Conservation (phyloP, 2,797 vertebrate species). For the Erethizon dorsatum region DNA sequence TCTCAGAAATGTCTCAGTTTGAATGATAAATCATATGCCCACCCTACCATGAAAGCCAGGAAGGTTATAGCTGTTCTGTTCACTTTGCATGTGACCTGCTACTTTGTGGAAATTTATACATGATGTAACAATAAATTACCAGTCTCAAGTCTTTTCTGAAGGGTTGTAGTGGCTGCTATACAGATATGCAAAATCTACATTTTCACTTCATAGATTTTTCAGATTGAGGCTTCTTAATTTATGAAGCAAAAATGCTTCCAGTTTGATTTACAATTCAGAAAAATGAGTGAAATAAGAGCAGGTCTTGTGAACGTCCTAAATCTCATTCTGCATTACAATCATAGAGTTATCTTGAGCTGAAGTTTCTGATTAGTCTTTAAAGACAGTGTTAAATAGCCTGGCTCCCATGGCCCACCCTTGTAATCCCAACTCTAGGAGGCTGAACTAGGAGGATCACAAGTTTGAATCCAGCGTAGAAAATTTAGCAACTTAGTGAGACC, state of each 20-base stretch:
- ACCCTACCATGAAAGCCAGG: background rate
- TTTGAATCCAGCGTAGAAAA: background rate
- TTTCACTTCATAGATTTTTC: constrained; percentile 17
- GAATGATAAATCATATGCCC: background rate
- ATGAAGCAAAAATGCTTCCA: constrained; percentile 37
- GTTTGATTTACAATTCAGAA: constrained; percentile 31
- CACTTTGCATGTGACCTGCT: background rate
- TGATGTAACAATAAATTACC: background rate
- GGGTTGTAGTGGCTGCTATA: background rate
- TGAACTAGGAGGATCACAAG: background rate
- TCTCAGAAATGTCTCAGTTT: constrained; percentile 54
- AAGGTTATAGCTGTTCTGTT: background rate
- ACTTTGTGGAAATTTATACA: constrained; percentile 22
- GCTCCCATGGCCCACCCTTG: background rate
- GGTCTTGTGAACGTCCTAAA: background rate
- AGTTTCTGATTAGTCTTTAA: constrained; percentile 46
- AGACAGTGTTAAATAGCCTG: background rate
- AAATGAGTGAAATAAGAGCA: constrained; percentile 36
- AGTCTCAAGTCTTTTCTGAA: background rate
- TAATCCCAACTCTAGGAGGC: background rate
- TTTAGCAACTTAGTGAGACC: background rate
- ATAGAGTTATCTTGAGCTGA: background rate
- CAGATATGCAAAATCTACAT: background rate
- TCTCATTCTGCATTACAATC: constrained; percentile 8
- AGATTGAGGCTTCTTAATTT: constrained; percentile 28